phyloP scores from a whole-genome alignment of 1,140 invertebrate species.

The Eupeodes corollae region DNA sequence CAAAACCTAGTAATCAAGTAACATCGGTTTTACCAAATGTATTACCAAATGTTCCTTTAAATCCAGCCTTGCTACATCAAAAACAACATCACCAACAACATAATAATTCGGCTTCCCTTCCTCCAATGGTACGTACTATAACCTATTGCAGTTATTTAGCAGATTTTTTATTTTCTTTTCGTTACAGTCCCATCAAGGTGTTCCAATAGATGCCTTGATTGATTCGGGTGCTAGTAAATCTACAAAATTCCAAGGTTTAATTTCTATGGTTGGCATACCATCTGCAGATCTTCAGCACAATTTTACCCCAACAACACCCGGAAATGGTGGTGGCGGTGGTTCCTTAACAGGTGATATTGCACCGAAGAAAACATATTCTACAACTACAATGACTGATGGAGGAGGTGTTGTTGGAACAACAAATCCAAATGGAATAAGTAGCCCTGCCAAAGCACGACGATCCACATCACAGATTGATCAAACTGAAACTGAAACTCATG shows the following conservation, averaged over 20 bases:
- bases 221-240: background rate
- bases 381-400: too few species aligned
- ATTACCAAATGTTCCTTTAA: too few species aligned
- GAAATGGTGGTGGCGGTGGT: background rate
- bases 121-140: background rate
- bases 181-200: background rate
- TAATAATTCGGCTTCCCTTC: background rate
- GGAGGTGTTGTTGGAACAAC: background rate
- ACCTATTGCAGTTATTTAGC: background rate
- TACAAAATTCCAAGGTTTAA: background rate
- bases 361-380: too few species aligned
- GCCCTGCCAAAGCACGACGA: too few species aligned
- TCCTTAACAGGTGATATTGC: too few species aligned
- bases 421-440: background rate
- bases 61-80: too few species aligned
- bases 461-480: background rate
- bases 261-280: background rate
- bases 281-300: background rate
- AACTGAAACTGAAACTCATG: constrained; percentile 10
- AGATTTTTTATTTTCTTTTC: background rate
- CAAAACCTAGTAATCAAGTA: too few species aligned
- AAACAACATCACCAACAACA: too few species aligned
- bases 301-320: background rate
- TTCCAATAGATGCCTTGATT: background rate
- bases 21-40: too few species aligned